phyloP scores from a whole-genome alignment of 2,797 vertebrate species.

The Artibeus jamaicensis region DNA sequence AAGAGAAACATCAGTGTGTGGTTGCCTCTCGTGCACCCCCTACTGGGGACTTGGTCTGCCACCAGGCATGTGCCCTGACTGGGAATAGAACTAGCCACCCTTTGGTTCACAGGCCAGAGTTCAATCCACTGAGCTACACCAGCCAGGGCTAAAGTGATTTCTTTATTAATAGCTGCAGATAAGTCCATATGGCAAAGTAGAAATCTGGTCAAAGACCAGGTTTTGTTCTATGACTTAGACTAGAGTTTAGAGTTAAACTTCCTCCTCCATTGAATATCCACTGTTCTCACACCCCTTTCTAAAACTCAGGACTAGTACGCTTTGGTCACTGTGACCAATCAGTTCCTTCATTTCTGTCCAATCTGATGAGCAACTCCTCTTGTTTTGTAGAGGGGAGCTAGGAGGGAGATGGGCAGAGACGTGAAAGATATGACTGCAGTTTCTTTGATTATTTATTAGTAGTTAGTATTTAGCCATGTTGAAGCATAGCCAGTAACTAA shows the following conservation, averaged over 20 bases:
- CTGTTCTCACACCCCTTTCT: background rate
- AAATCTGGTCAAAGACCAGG: background rate
- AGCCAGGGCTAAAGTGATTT: background rate
- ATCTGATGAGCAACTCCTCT: background rate
- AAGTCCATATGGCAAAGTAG: background rate
- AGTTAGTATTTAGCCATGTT: background rate
- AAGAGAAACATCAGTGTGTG: too few relatives aligned
- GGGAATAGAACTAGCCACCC: too few relatives aligned
- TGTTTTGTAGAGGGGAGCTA: background rate
- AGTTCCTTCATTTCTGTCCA: background rate
- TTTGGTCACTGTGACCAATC: background rate
- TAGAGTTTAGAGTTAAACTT: background rate
- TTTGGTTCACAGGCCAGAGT: too few relatives aligned
- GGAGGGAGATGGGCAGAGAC: background rate
- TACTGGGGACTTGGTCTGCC: too few relatives aligned
- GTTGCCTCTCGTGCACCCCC: too few relatives aligned
- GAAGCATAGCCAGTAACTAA: background rate
- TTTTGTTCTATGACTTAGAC: background rate
- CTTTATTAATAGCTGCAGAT: background rate
- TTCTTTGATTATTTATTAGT: background rate
- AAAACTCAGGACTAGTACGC: background rate
- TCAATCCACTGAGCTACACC: too few relatives aligned
- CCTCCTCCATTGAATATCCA: background rate
- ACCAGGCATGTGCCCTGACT: too few relatives aligned
- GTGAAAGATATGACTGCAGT: background rate